Base-by-base conservation (phyloP, 1,140 invertebrate species). In the Lepidurus apus region DNA sequence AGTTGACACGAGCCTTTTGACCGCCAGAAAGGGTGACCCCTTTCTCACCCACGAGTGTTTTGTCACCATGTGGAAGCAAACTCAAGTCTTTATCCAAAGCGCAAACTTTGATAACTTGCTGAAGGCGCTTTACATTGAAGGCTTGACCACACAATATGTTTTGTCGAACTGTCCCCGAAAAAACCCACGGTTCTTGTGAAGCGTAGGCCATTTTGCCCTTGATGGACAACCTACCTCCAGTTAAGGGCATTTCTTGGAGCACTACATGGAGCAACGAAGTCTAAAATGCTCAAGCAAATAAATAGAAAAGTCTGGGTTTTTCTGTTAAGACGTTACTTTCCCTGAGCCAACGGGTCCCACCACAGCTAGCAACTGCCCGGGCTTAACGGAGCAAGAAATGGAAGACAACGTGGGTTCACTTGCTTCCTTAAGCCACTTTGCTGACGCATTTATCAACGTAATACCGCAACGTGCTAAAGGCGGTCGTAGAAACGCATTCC, bases 131-230 rank as follows among this genome's bases (percentile, higher is more conserved):
- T 80, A 90, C 85, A 43, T 89, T 88, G 87, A 92, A 92, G 44
- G 88, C 84, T 78, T 90, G 87, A 0, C 88, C 95, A 85, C 98
- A 97, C 0, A 96, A 82, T 75, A 98, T 96, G 85, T 98, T 98
- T 82, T 97, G 92, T 53, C 91, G 81, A 5, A 89, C 82, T 53
- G 85, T 87, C 8, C 87, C 88, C 2, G 85, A 85, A 82, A 89
- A 89, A 0, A 97, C 88, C 95, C 95, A 98, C 0, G 95, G 91
- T 82, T 97, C 93, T 85, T 98, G 96, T 17, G 93, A 92, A 13
- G 93, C 91, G 85, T 97, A 98, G 0, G 93, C 92, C 7, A 97
- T 85, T 53, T 87, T 90, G 21, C 96, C 96, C 74, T 89, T 88
- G 0, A 95, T 86, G 74, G 88, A 86, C 0, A 97, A 84, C 9